Evolutionary conservation across 1,140 invertebrate species (phyloP), one percentile per base, ranked within the genome.

Genomic region (Scaptodrosophila lebanonensis): DNA sequence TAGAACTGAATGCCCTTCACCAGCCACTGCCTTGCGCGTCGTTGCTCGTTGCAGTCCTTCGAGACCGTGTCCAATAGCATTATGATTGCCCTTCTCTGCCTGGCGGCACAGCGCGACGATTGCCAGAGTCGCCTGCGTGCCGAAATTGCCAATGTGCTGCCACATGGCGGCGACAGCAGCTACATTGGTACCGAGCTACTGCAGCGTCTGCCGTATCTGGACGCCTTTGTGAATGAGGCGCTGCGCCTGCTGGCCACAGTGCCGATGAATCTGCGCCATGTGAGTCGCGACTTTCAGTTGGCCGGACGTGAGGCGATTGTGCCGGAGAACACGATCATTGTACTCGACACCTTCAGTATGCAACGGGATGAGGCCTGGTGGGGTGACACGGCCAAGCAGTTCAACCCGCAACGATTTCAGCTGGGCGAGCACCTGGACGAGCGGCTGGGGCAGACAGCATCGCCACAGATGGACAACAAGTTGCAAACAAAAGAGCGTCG

Each of bases 341-440:
- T 77, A 1, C 38, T 84, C 17, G 84, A 86, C 38, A 83, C 66
- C 12, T 86, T 86, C 36, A 85, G 84, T 39, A 77, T 86, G 84
- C 84, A 86, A 35, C 84, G 84, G 1, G 84, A 85, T 15, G 50
- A 53, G 11, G 52, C 36, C 7, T 64, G 60, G 66, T 86, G 84
- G 84, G 84, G 84, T 66, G 88, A 91, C 0, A 90, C 94, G 68
- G 92, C 95, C 1, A 88, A 92, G 16, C 83, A 83, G 22, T 96
- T 94, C 69, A 88, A 95, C 86, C 95, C 95, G 0, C 93, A 95
- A 38, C 89, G 94, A 60, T 96, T 95, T 75, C 84, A 92, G 11
- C 49, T 60, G 4, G 48, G 65, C n/a, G 47, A 66, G 7, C 33
- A 54, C 22, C 48, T 43, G 9, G 36, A 43, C 13, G 33, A 42